These are phyloP conservation scores for Leptodirus hochenwartii DNA, from an alignment of 2,888 invertebrate species.

Conservation along the genomic window DNA sequence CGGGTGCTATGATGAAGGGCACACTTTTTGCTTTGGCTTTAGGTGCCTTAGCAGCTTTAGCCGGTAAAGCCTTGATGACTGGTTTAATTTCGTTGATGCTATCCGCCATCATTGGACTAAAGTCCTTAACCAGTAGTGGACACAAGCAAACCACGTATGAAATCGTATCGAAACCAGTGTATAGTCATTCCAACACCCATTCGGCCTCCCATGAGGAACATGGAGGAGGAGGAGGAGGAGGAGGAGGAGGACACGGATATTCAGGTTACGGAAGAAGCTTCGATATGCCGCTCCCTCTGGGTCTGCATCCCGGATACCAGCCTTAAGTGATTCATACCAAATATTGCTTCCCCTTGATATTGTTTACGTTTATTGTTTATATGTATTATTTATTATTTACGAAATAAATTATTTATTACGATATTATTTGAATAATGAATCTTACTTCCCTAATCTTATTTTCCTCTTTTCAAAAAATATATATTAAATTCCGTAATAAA, in stretches of 20 bases:
- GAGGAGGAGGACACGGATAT: constrained; percentile 26
- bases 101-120: constrained; percentile 58
- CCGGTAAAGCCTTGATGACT: constrained; percentile 71
- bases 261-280: constrained; percentile 37
- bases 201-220: constrained; percentile 44
- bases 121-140: constrained; percentile 45
- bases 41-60: constrained; percentile 57
- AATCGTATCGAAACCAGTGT: constrained; percentile 66
- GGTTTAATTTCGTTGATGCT: constrained; percentile 62
- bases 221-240: constrained; percentile 24
- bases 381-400: constrained; percentile 2
- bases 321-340: constrained; percentile 25
- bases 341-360: constrained; percentile 16
- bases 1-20: constrained; percentile 42
- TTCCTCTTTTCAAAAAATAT: no score
- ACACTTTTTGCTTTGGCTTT: constrained; percentile 50
- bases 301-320: constrained; percentile 36
- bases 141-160: constrained; percentile 62
- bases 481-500: no score
- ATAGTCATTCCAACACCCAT: constrained; percentile 50
- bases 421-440: neutral
- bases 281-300: constrained; percentile 25
- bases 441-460: no score
- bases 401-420: constrained; percentile 1
- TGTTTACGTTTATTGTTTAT: constrained; percentile 8